Conservation (phyloP, 1,140 invertebrate genomes). For the Cotesia glomerata region DNA sequence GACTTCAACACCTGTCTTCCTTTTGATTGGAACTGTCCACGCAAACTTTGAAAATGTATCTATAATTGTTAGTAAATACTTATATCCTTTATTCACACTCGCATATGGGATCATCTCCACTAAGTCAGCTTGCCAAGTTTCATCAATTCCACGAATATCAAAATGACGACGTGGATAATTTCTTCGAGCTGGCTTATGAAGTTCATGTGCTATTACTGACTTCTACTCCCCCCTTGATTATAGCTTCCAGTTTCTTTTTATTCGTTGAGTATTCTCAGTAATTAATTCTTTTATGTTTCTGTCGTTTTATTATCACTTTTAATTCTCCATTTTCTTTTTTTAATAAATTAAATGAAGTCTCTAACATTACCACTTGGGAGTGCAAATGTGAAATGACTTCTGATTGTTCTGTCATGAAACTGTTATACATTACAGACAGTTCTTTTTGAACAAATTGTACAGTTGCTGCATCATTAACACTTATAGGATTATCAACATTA, state of each 20-base stretch:
- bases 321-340: too few species aligned
- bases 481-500: constrained; percentile 1
- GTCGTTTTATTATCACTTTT: too few species aligned
- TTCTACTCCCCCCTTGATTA: background rate
- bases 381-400: constrained; percentile 1
- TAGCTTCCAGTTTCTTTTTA: background rate
- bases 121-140: background rate
- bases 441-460: background rate
- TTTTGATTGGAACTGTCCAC: constrained; percentile 29
- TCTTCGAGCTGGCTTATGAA: background rate
- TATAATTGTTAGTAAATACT: constrained; percentile 29
- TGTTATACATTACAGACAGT: background rate
- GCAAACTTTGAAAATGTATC: constrained; percentile 29
- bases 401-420: background rate
- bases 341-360: background rate
- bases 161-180: background rate
- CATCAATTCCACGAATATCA: constrained; percentile 8
- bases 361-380: background rate
- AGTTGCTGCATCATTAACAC: background rate
- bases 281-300: too few species aligned
- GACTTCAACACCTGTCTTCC: background rate
- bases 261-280: background rate
- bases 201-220: background rate
- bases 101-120: constrained; percentile 13
- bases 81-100: constrained; percentile 19